Base-by-base conservation (phyloP, 64 coral and sea anemone species). In the Trachythela sp. region DNA sequence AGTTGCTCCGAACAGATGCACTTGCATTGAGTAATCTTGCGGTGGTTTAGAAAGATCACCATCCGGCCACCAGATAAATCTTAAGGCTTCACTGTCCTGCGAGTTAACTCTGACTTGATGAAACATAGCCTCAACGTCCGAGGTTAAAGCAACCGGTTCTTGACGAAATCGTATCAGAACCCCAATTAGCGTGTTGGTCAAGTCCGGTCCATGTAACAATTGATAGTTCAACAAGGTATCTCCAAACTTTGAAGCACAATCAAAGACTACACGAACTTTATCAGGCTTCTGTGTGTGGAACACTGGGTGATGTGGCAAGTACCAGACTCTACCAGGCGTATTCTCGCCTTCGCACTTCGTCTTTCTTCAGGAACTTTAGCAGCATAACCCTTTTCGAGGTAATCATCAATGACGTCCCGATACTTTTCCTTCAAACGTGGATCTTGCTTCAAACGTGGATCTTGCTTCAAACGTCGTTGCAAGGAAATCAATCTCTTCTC, bases 11-110 rank as follows among this genome's bases (percentile, higher is more conserved):
- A 77, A 77, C 32, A 77, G 31, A 77, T 77, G 71, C 32, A 77
- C 71, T 35, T 77, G 71, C 71, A 77, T 77, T 77, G 71, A 77
- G 36, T 77, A 77, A 77, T 77, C 71, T 77, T 77, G 71, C 26
- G 71, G 71, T 39, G 71, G 71, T 35, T 77, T 77, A 77, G 71
- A 77, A 35, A 77, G 11, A 39, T 77, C 71, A 6, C 7, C 71
- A 77, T 77, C 71, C 31, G 71, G 71, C 71, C 71, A 77, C 71
- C 71, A 77, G 36, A 77, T 6, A 77, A 77, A 77, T 77, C 71
- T 2, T 77, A 77, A 77, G 17, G 71, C 29, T 77, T 77, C 71
- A 77, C 71, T 77, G 2, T 77, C 71, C 36, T 77, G 71, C 11
- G 71, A 77, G 36, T 77, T 77, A 36, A 77, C 71, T 77, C 71